Base-by-base conservation (phyloP, 1,140 invertebrate species). In the Chironomus tepperi region DNA sequence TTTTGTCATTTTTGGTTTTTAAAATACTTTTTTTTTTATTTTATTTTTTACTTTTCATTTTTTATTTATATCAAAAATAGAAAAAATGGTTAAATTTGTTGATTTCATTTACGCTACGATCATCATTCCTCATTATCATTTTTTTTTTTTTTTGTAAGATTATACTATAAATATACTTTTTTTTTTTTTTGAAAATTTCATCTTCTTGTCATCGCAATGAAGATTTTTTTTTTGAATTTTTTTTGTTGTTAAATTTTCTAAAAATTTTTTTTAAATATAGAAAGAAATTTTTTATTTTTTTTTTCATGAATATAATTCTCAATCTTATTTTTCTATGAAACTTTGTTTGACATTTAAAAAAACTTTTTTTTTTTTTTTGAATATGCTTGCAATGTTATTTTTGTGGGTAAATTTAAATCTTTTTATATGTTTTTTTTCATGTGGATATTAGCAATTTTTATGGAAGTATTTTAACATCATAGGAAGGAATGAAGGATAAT, bases 21-120 rank as follows among this genome's bases (percentile, higher is more conserved):
- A 57, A 57, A 57, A 57, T 57, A 57, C 47, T 57, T 57, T 57
- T 57, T 57, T 12, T 57, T 12, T 15, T 15, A 12, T 57, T n/a
- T n/a, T 34, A 34, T 57, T 57, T 57, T 57, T 57, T 15, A 57
- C 43, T 57, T 57, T 12, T 34, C 24, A 34, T 57, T 57, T 57
- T 47, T 57, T 15, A 57, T 57, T 57, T 57, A n/a, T 57, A 57
- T 57, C 47, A 57, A 57, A 57, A 57, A 57, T 57, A 57, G 47
- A 57, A 57, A 57, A 57, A 57, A 57, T 57, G 47, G 47, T 57
- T 57, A 57, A 57, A 57, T 57, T 57, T 57, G 47, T 57, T 57
- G 47, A 57, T 57, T 47, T 57, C 47, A 57, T 57, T 57, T 57
- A 57, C 47, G 9, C 47, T 57, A 57, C 9, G 47, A 57, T 57